Conservation (phyloP, 2,113 vertebrate species). For the Corythaeola cristata region DNA sequence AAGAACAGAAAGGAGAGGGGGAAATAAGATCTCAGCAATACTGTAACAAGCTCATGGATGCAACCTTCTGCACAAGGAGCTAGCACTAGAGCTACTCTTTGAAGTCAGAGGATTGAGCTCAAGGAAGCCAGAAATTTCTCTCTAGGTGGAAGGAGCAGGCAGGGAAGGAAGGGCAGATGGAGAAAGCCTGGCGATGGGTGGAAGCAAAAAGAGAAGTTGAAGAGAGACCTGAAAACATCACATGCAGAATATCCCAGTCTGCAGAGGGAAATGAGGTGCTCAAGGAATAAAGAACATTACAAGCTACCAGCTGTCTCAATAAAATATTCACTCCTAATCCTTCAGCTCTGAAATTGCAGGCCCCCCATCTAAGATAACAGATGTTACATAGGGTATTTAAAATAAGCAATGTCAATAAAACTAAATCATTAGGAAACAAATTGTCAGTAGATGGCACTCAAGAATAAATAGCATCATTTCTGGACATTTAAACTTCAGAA, state of each 20-base stretch:
- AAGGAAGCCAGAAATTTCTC: not conserved
- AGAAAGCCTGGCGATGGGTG: not conserved
- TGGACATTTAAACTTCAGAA: not conserved
- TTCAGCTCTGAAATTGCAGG: not conserved
- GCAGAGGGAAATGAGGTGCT: not conserved
- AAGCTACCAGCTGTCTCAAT: not conserved
- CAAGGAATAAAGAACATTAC: not conserved
- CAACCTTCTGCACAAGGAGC: not conserved
- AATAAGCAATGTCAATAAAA: not conserved
- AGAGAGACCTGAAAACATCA: not conserved
- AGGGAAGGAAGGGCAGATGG: not conserved
- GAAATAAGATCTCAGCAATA: not conserved
- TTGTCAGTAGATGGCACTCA: constrained; percentile 54
- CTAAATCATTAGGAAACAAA: not conserved
- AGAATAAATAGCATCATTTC: constrained; percentile 41
- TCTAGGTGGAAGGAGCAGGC: not conserved
- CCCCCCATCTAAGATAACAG: not conserved
- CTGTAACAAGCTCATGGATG: not conserved
- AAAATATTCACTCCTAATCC: not conserved
- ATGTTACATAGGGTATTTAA: not conserved
- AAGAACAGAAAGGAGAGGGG: not conserved
- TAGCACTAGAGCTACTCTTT: not conserved
- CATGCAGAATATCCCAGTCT: not conserved
- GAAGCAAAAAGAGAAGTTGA: not conserved
- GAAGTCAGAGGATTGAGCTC: not conserved